Percentiles rank a stretch among this genome's conserved stretches.
These are phyloP conservation scores for Sphyrna mokarran DNA, from an alignment of 2,113 vertebrate species.

Conservation along the genomic window DNA sequence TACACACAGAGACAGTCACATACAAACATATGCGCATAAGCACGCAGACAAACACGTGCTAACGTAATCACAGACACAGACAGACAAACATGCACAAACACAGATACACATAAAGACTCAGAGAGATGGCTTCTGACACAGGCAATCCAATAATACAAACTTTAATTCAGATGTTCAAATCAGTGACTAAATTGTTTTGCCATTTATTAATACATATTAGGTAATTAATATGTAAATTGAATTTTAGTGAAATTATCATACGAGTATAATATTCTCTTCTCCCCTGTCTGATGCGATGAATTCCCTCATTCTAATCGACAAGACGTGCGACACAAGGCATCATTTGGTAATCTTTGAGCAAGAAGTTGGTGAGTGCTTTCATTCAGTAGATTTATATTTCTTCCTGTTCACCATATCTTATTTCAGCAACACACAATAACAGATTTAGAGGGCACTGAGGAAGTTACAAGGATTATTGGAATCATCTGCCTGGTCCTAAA, in stretches of 20 bases:
- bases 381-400: background rate
- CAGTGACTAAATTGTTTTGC: background rate
- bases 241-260: background rate
- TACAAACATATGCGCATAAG: background rate
- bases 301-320: background rate
- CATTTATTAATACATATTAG: background rate
- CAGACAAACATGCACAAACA: background rate
- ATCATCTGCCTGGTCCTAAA: background rate
- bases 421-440: background rate
- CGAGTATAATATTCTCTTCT: background rate
- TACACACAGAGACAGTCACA: background rate
- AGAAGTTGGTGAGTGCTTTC: background rate
- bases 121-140: background rate
- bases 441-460: background rate
- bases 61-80: background rate
- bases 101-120: background rate
- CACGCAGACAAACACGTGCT: background rate
- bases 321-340: background rate
- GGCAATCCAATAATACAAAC: background rate
- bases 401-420: too few species aligned
- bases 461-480: background rate
- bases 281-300: background rate
- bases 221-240: constrained; percentile 8
- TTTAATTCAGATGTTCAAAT: constrained; percentile 16
- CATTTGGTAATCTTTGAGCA: background rate